These are phyloP conservation scores for Macrosoma leucophasiata DNA, from an alignment of 2,888 invertebrate species.

Conservation along the genomic window DNA sequence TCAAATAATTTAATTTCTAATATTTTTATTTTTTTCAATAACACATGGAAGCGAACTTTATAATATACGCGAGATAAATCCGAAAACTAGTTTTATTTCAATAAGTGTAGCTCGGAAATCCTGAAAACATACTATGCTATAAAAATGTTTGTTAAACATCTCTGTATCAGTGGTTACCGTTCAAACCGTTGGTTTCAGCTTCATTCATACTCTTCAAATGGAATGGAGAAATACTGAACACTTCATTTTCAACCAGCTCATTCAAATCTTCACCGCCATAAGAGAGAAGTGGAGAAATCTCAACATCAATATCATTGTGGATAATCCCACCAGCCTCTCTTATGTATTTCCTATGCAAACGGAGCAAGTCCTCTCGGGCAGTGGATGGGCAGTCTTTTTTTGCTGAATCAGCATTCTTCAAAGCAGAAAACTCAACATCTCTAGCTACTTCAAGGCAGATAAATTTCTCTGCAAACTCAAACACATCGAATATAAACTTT, in stretches of 20 bases:
- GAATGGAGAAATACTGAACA: conserved; percentile 79
- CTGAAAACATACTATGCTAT: too few species aligned
- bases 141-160: too few species aligned
- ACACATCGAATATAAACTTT: conserved; percentile 99
- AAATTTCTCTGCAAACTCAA: conserved; percentile 93
- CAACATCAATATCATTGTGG: conserved; percentile 80
- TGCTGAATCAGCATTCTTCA: conserved; percentile 93
- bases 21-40: too few species aligned
- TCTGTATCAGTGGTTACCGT: conserved; percentile 57
- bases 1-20: too few species aligned
- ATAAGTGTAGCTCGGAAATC: too few species aligned
- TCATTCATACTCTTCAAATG: conserved; percentile 71
- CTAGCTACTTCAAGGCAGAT: conserved; percentile 95
- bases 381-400: conserved; percentile 95
- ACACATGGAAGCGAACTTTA: too few species aligned
- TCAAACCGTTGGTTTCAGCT: conserved; percentile 46
- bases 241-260: conserved; percentile 78
- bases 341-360: conserved; percentile 87
- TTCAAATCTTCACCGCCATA: conserved; percentile 93
- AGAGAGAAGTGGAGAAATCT: conserved; percentile 93
- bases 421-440: conserved; percentile 95
- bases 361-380: conserved; percentile 84
- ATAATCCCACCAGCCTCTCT: conserved; percentile 87
- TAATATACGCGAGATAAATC: too few species aligned
- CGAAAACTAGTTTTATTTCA: too few species aligned